A percentile compares a stretch with the other conserved stretches of the same genome.
Evolutionary conservation across 2,113 vertebrate genomes (phyloP).

Genomic region (Ramphastos sulfuratus): DNA sequence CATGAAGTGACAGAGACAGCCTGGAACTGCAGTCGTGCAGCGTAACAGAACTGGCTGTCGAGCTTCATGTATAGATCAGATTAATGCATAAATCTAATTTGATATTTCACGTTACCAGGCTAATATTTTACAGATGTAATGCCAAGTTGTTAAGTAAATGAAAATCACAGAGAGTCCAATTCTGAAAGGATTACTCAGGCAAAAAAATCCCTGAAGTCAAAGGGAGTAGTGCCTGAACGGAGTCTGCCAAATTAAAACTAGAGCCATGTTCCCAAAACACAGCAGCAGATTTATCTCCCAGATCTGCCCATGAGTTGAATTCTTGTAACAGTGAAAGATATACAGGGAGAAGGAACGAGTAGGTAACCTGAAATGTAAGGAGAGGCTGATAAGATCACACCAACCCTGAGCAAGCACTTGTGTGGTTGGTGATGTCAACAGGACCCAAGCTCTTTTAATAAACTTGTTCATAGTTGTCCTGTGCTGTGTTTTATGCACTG

Average conservation of each 20-base stretch:
- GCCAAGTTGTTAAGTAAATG: constrained; percentile 68
- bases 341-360: constrained; percentile 44
- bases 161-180: constrained; percentile 50
- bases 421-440: constrained; percentile 73
- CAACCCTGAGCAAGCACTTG: constrained; percentile 72
- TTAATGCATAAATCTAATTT: constrained; percentile 51
- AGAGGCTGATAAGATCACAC: constrained; percentile 71
- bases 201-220: constrained; percentile 69
- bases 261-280: constrained; percentile 65
- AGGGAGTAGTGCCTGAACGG: constrained; percentile 54
- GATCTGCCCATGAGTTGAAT: constrained; percentile 68
- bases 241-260: constrained; percentile 63
- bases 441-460: constrained; percentile 74
- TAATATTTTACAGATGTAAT: constrained; percentile 67
- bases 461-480: constrained; percentile 74
- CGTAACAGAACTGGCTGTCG: constrained; percentile 39
- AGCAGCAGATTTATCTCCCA: constrained; percentile 55
- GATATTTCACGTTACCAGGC: constrained; percentile 40
- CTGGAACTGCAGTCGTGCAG: constrained; percentile 26
- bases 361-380: constrained; percentile 63
- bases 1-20: constrained; percentile 7
- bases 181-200: constrained; percentile 67
- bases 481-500: constrained; percentile 62
- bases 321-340: constrained; percentile 70
- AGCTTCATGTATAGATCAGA: constrained; percentile 47